Conservation (phyloP, 2,888 invertebrate genomes). For the Agrilus cyanescens region DNA sequence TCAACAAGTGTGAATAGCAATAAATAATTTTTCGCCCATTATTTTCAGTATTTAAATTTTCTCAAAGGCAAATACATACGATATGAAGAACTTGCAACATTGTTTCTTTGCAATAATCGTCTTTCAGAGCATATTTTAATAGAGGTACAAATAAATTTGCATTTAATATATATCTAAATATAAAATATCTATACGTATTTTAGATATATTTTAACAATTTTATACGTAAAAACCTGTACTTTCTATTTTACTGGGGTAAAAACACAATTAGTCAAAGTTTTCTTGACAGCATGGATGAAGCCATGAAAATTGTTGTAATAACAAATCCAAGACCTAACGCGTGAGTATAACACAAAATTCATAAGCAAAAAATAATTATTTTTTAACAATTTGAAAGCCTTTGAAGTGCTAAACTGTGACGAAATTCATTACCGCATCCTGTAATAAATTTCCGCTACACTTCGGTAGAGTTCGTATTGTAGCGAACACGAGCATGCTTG, state of each 20-base stretch:
- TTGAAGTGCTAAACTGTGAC: too few species aligned
- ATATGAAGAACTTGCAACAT: constrained; percentile 38
- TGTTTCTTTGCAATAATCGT: constrained; percentile 43
- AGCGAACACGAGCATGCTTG: too few species aligned
- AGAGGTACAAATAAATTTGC: constrained; percentile 34
- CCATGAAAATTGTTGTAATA: constrained; percentile 49
- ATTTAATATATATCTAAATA: not conserved
- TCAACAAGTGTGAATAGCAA: too few species aligned
- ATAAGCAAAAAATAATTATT: too few species aligned
- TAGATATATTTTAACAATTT: constrained; percentile 40
- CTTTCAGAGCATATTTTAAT: constrained; percentile 44
- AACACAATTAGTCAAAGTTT: constrained; percentile 40
- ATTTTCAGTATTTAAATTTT: constrained; percentile 41
- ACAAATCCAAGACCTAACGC: constrained; percentile 49
- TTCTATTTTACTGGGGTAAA: constrained; percentile 57
- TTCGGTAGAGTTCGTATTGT: too few species aligned
- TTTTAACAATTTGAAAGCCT: too few species aligned
- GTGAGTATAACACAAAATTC: constrained; percentile 33
- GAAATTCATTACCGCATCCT: too few species aligned
- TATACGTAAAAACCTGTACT: constrained; percentile 50
- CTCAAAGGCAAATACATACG: constrained; percentile 39
- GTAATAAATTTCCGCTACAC: too few species aligned
- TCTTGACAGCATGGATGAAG: constrained; percentile 42
- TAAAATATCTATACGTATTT: constrained; percentile 14
- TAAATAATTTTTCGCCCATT: not conserved